Conservation (phyloP, 2,888 invertebrate species). For the Lasioglossum villosulum region DNA sequence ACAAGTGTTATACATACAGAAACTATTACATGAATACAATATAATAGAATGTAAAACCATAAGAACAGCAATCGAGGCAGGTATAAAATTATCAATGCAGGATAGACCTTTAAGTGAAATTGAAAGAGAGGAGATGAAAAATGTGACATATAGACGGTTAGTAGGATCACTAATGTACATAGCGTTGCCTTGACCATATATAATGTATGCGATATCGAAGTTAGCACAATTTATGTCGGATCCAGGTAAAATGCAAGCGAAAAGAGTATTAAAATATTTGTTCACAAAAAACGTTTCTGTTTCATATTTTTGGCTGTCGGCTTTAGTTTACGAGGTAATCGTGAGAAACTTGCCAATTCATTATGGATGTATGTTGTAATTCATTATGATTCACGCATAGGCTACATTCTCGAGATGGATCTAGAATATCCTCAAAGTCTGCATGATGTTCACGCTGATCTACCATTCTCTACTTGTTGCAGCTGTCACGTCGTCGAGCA, state of each 20-base stretch:
- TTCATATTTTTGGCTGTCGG: no score
- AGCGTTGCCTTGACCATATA: constrained; percentile 26
- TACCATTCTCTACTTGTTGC: no score
- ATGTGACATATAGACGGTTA: constrained; percentile 2
- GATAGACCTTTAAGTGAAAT: not conserved
- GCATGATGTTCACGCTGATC: no score
- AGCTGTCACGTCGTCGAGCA: no score
- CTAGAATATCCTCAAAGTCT: no score
- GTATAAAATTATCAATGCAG: not conserved
- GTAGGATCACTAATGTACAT: constrained; percentile 33
- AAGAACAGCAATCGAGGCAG: not conserved
- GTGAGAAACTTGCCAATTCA: no score
- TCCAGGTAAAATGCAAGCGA: not conserved
- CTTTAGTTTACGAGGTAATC: no score
- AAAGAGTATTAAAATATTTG: not conserved
- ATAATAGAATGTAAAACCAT: not conserved
- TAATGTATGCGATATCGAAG: constrained; percentile 20
- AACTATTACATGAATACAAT: constrained; percentile 10
- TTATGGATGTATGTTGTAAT: no score
- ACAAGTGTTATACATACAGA: not conserved
- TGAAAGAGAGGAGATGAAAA: not conserved
- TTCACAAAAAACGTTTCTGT: no score
- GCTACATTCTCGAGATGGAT: no score
- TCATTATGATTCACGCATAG: no score
- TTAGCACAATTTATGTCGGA: constrained; percentile 22